Evolutionary conservation across 1,140 invertebrate species (phyloP), one percentile per base, ranked within the genome.

Genomic region (Tyrophagus putrescentiae): DNA sequence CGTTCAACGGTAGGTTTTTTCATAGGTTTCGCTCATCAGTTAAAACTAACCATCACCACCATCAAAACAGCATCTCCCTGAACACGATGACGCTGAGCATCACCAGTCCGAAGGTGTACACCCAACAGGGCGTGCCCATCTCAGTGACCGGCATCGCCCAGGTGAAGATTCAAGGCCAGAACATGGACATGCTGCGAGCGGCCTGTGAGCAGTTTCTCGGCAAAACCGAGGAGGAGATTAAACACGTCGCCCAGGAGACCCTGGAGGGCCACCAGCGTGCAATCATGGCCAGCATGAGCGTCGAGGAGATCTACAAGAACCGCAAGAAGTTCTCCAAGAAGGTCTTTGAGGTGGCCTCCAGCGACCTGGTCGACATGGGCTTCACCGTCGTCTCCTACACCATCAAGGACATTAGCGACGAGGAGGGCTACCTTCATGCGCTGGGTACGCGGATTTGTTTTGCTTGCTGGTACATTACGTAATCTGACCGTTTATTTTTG

Each of bases 281-380:
- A 61, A 97, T 97, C 60, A 98, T 98, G 92, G 93, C 93, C 7
- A 91, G 88, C 63, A 97, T 97, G 92, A 95, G 91, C 33, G 92
- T 98, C 11, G 92, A 96, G 81, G 93, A 97, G 77, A 97, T 98
- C 70, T 98, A 97, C 73, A 96, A 96, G 73, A 93, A 97, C 71
- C 80, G 94, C 48, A 96, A 98, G 76, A 97, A 97, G 74, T 98
- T 98, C 74, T 94, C 90, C 64, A 94, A 94, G 72, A 87, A 94
- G 76, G 89, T 94, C 2, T 93, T 92, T 67, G 87, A 92, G 76
- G 88, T 91, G 9, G 77, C 77, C 6, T 93, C 89, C 21, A 91
- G 88, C 62, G 92, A 96, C 76, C 76, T 97, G 60, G 87, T 95
- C 62, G 95, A 95, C 70, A 96, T 97, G 91, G 91, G 93, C 13